phyloP scores from a whole-genome alignment of 2,113 vertebrate genomes.

The Oxygymnocypris stewartii region DNA sequence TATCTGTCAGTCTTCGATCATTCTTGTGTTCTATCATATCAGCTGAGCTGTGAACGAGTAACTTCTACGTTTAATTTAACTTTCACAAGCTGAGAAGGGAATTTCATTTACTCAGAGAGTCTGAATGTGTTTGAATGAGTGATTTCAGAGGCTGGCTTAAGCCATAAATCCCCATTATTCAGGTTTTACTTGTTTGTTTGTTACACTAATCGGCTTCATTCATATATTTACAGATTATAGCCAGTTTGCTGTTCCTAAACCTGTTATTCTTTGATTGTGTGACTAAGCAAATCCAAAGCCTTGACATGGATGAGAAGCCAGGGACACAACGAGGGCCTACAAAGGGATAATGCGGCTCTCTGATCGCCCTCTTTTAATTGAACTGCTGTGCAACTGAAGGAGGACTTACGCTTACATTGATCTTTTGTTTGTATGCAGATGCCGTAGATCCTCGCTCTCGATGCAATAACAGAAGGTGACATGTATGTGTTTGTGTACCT shows the following conservation, averaged over 20 bases:
- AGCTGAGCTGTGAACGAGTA: background rate
- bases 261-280: slow-evolving; percentile 27
- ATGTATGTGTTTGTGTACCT: slow-evolving; percentile 30
- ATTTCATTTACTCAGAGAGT: background rate
- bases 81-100: background rate
- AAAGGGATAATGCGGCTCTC: background rate
- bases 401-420: background rate
- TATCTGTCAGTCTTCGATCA: background rate
- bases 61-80: background rate
- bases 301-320: slow-evolving; percentile 20
- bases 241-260: background rate
- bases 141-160: background rate
- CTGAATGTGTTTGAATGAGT: background rate
- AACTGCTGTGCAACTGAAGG: slow-evolving; percentile 12
- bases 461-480: background rate
- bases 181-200: background rate
- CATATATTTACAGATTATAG: background rate
- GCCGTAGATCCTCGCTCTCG: background rate
- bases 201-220: slow-evolving; percentile 15
- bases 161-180: slow-evolving; percentile 17
- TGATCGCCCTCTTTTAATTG: slow-evolving; percentile 13
- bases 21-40: background rate
- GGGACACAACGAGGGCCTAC: background rate
- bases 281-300: slow-evolving; percentile 15
- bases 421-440: slow-evolving; percentile 23